A percentile compares a stretch with the other conserved stretches of the same genome.
Conservation (phyloP, 1,140 invertebrate species). For the Carposina sasakii region DNA sequence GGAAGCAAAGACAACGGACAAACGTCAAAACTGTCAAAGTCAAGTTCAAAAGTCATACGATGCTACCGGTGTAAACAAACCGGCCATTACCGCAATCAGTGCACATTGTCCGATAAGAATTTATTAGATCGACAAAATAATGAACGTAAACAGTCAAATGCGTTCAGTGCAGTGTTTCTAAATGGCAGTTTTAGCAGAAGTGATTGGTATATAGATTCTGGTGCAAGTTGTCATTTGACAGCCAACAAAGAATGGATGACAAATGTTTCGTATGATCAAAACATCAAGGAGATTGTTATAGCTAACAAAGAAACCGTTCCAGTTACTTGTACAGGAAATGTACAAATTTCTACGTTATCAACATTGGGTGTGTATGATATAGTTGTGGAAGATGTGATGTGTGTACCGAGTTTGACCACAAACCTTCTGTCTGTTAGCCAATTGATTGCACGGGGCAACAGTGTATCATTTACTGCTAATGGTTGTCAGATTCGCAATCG, state of each 20-base stretch:
- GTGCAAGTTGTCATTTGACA: slow-evolving; percentile 26
- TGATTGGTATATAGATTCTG: slow-evolving; percentile 36
- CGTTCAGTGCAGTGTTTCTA: slow-evolving; percentile 22
- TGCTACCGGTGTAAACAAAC: slow-evolving; percentile 18
- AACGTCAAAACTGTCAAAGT: background rate
- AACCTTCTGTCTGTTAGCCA: slow-evolving; percentile 27
- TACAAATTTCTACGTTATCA: slow-evolving; percentile 23
- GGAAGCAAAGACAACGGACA: background rate
- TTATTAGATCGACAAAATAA: too few species aligned
- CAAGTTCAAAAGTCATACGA: slow-evolving; percentile 3
- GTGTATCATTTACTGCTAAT: too few species aligned
- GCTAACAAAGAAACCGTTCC: slow-evolving; percentile 34
- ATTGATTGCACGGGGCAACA: slow-evolving; percentile 25
- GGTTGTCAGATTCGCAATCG: too few species aligned
- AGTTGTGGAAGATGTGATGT: slow-evolving; percentile 24
- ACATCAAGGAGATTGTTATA: slow-evolving; percentile 34
- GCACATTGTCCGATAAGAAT: slow-evolving; percentile 1
- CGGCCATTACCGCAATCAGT: slow-evolving; percentile 16
- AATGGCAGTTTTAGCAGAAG: slow-evolving; percentile 19
- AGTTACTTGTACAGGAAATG: slow-evolving; percentile 31
- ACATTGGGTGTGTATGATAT: slow-evolving; percentile 17
- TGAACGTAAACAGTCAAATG: slow-evolving; percentile 14
- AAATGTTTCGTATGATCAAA: slow-evolving; percentile 14
- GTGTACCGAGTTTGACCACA: slow-evolving; percentile 18
- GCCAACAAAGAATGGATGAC: slow-evolving; percentile 20